These are phyloP conservation scores for Labia minor DNA, from an alignment of 2,888 invertebrate species.

Conservation along the genomic window DNA sequence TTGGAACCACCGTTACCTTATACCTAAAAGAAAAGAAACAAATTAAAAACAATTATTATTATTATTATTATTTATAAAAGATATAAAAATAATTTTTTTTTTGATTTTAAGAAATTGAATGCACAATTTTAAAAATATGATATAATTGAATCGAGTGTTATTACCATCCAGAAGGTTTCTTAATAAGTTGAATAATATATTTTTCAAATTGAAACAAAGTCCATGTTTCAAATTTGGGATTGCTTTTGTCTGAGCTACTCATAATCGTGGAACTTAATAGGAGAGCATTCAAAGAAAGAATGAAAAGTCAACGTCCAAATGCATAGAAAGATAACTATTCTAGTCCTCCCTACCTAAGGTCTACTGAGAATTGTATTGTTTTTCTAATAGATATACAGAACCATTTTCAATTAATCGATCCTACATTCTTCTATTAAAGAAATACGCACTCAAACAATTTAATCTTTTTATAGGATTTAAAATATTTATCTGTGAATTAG, in stretches of 20 bases:
- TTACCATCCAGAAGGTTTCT: not conserved
- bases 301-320: too few species aligned
- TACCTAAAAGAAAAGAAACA: constrained; percentile 41
- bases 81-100: not conserved
- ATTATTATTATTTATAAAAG: too few species aligned
- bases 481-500: too few species aligned
- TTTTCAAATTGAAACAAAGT: not conserved
- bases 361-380: not conserved
- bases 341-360: not conserved
- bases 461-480: too few species aligned
- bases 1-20: constrained; percentile 43
- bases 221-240: not conserved
- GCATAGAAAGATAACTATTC: too few species aligned
- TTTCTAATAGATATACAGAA: not conserved
- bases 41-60: not conserved
- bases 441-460: not conserved
- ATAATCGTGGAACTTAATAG: too few species aligned
- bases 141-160: too few species aligned
- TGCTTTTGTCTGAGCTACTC: not conserved
- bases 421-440: not conserved
- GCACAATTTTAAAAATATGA: too few species aligned
- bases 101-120: too few species aligned
- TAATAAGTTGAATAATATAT: not conserved
- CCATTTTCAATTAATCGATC: not conserved
- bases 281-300: too few species aligned